Conservation (phyloP, 2,113 vertebrate species). For the Odocoileus virginianus region DNA sequence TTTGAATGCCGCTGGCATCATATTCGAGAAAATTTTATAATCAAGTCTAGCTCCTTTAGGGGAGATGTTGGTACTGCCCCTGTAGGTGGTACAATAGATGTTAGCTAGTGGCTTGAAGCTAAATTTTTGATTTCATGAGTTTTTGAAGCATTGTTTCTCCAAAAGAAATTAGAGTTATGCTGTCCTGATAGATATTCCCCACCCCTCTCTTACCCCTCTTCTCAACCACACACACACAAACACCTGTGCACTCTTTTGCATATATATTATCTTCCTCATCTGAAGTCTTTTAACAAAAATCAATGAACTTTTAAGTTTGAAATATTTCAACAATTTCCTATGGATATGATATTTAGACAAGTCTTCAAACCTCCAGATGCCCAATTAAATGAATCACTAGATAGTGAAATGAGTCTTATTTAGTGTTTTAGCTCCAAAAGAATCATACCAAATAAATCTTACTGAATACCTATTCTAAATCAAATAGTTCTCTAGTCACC, state of each 20-base stretch:
- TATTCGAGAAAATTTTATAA: constrained; percentile 64
- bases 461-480: background rate
- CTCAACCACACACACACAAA: background rate
- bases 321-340: background rate
- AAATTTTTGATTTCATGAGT: constrained; percentile 51
- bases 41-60: constrained; percentile 60
- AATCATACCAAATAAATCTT: background rate
- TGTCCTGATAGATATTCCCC: background rate
- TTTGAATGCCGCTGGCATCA: constrained; percentile 63
- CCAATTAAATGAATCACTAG: background rate
- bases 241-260: background rate
- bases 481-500: background rate
- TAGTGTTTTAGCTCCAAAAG: background rate
- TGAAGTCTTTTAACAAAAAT: constrained; percentile 11
- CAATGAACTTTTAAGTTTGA: constrained; percentile 39
- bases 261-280: background rate
- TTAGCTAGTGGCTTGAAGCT: constrained; percentile 62
- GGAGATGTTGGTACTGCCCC: constrained; percentile 45
- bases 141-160: background rate
- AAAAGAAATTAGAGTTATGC: background rate
- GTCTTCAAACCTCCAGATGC: constrained; percentile 26
- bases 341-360: constrained; percentile 8
- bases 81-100: constrained; percentile 54
- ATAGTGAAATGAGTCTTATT: background rate
- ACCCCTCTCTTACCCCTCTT: background rate